Base-by-base conservation (phyloP, 2,797 vertebrate species). In the Malacoctenus gilli region DNA sequence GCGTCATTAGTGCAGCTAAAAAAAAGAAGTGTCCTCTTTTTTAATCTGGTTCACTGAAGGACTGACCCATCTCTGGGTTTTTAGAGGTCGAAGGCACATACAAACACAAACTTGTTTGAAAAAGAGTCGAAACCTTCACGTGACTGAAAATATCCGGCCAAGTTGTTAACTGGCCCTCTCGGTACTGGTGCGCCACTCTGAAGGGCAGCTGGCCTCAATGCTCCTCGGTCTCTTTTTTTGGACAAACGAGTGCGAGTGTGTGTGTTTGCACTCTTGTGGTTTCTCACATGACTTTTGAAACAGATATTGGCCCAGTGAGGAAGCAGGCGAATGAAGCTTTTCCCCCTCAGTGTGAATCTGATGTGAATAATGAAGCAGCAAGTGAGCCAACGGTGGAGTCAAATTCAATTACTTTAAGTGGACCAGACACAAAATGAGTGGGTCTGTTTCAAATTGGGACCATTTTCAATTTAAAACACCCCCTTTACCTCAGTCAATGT, bases 381-480 rank as follows among this genome's bases (percentile, higher is more conserved):
- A 34, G 40, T 2, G 12, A 58, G 53, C 47, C 44, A 74, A 53
- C 21, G 15, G 52, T 39, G 22, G 47, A 87, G 82, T 87, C 85
- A 80, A 88, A 79, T 91, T 88, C 64, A 89, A 90, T 91, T 90
- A 90, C 43, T 25, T 59, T 75, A 90, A 88, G 79, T 77, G 80
- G 77, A 84, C 72, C 72, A 64, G 79, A 82, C 58, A 83, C 56
- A 62, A 80, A 83, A 83, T 54, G 67, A 82, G 62, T 5, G 25
- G 59, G 73, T 75, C 72, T 82, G 83, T 78, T 87, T 87, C 79
- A 83, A 74, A 84, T 78, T 85, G 81, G 73, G 70, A 74, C 62
- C 16, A 23, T 77, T 88, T 83, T 83, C 68, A 69, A 64, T 75
- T 83, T 75, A 80, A 80, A 86, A 88, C 75, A 72, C 49, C 72